These are phyloP conservation scores for Drosophila buzzatii DNA, from an alignment of 2,888 invertebrate genomes.

Conservation along the genomic window DNA sequence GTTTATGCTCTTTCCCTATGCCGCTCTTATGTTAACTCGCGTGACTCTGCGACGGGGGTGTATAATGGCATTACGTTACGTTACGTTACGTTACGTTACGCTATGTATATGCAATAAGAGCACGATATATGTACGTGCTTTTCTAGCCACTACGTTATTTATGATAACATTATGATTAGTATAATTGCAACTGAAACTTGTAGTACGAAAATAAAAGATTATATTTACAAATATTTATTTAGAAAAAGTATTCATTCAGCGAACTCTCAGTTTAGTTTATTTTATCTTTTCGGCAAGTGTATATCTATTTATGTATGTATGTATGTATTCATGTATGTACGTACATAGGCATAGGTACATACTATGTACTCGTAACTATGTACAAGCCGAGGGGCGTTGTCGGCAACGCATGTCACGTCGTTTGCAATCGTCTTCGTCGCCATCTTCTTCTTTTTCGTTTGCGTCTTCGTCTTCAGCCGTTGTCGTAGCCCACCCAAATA, in stretches of 20 bases:
- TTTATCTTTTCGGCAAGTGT: not conserved
- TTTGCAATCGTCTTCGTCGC: slow-evolving; percentile 29
- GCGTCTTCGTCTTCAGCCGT: slow-evolving; percentile 9
- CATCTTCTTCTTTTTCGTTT: slow-evolving; percentile 10
- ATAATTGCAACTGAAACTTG: not conserved
- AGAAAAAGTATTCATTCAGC: too few relatives aligned
- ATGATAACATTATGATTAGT: not conserved
- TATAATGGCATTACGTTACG: slow-evolving; percentile 4
- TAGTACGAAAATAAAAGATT: too few relatives aligned
- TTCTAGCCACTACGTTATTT: not conserved
- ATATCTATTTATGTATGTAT: not conserved
- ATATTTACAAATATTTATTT: too few relatives aligned
- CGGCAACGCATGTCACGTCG: slow-evolving; percentile 57
- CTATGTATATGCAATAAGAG: not conserved
- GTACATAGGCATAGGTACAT: not conserved
- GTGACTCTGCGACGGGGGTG: slow-evolving; percentile 29
- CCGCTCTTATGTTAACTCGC: not conserved
- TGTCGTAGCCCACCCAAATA: slow-evolving; percentile 52
- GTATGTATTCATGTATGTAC: not conserved
- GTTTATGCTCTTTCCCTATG: slow-evolving; percentile 18
- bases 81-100: not conserved
- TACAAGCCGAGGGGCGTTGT: slow-evolving; percentile 57
- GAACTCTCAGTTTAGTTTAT: not conserved
- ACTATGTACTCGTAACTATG: slow-evolving; percentile 18
- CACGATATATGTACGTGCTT: not conserved